phyloP scores from a whole-genome alignment of 2,113 vertebrate species.

The Tenrec ecaudatus region DNA sequence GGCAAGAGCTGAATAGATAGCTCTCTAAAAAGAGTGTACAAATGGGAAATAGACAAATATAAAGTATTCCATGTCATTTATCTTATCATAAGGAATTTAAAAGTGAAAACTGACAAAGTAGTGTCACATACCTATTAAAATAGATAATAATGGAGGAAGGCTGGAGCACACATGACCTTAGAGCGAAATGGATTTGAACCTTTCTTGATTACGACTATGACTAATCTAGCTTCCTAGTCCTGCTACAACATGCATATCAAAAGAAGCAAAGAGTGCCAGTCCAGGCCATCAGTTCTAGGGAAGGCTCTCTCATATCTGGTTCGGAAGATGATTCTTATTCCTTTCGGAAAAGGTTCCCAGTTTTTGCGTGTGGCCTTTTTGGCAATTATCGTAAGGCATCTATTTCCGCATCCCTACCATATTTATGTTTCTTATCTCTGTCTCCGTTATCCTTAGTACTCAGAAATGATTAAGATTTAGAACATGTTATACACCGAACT shows the following conservation, averaged over 20 bases:
- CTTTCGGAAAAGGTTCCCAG: neutral
- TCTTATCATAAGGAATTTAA: neutral
- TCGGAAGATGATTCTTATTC: neutral
- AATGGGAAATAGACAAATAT: neutral
- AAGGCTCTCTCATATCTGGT: neutral
- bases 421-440: neutral
- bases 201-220: neutral
- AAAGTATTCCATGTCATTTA: neutral
- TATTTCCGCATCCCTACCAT: neutral
- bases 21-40: neutral
- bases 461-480: neutral
- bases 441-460: neutral
- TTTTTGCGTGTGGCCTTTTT: neutral
- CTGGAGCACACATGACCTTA: neutral
- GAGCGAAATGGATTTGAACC: neutral
- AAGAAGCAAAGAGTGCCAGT: neutral
- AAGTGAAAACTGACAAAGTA: neutral
- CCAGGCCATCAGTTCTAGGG: neutral
- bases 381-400: neutral
- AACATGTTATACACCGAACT: too few species aligned
- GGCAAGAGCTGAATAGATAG: neutral
- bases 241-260: neutral
- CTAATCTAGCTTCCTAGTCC: neutral
- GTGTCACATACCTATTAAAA: neutral
- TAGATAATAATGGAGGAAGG: neutral